Evolutionary conservation across 2,888 invertebrate species (phyloP).

Genomic region (Phaedon cochleariae): DNA sequence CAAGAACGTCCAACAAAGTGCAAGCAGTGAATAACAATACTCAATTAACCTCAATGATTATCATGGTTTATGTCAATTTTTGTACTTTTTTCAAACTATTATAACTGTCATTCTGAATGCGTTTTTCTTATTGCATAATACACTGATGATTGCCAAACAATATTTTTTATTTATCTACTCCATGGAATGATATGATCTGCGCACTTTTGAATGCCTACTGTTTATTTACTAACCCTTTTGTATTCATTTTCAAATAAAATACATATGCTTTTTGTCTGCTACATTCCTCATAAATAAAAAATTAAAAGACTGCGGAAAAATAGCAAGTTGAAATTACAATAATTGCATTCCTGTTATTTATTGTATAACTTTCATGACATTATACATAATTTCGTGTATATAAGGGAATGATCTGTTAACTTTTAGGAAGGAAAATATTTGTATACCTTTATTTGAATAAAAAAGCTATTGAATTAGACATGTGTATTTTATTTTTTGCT

Average conservation of each 20-base stretch:
- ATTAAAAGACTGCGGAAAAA: not conserved
- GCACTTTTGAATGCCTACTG: not conserved
- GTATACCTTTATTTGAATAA: constrained; percentile 25
- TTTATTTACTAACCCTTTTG: constrained; percentile 16
- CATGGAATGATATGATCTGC: not conserved
- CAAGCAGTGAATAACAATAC: not conserved
- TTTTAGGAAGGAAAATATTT: not conserved
- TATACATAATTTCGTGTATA: too few relatives aligned
- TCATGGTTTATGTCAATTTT: not conserved
- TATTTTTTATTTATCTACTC: too few relatives aligned
- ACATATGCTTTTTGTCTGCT: constrained; percentile 43
- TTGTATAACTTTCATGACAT: not conserved
- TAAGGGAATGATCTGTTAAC: not conserved
- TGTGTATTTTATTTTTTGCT: constrained; percentile 50
- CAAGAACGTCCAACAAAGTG: not conserved
- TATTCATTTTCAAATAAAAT: constrained; percentile 39
- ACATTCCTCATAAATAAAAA: not conserved
- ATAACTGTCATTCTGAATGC: too few relatives aligned
- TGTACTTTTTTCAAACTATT: not conserved
- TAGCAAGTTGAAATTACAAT: not conserved
- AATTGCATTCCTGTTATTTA: not conserved
- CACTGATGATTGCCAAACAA: too few relatives aligned
- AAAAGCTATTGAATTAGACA: constrained; percentile 48
- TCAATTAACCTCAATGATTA: not conserved
- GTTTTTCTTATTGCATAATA: too few relatives aligned